phyloP scores from a whole-genome alignment of 2,797 vertebrate genomes.

The Tragopan temminckii region DNA sequence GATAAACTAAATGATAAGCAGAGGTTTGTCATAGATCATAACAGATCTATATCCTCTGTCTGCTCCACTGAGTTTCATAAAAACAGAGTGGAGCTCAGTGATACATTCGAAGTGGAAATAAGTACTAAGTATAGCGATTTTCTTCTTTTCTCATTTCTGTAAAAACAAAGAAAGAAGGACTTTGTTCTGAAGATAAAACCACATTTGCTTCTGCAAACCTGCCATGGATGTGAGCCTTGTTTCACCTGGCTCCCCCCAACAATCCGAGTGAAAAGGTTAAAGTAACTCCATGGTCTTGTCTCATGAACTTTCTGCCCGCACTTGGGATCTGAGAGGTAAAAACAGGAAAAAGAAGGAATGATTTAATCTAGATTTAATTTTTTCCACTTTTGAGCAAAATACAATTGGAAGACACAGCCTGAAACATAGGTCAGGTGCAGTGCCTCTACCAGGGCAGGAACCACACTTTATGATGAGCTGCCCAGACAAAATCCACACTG shows the following conservation, averaged over 20 bases:
- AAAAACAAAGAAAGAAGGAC: background rate
- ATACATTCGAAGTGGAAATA: background rate
- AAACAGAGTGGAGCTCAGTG: background rate
- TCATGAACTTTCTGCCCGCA: slow-evolving; percentile 67
- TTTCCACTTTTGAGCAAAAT: background rate
- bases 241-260: slow-evolving; percentile 75
- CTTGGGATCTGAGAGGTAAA: slow-evolving; percentile 39
- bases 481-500: background rate
- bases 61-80: background rate
- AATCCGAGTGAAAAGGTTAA: slow-evolving; percentile 73
- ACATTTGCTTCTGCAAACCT: slow-evolving; percentile 65
- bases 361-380: background rate
- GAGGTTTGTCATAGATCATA: background rate
- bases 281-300: slow-evolving; percentile 11
- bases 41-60: accelerated
- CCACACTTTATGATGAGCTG: background rate
- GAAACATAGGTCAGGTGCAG: background rate
- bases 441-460: background rate
- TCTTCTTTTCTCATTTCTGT: background rate
- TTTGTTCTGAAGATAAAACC: background rate
- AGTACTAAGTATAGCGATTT: background rate
- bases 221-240: slow-evolving; percentile 79
- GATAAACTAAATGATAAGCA: background rate
- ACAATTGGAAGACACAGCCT: background rate
- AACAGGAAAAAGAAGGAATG: background rate